These are phyloP conservation scores for Scaptomyza polygonia DNA, from an alignment of 2,888 invertebrate genomes.

Conservation along the genomic window DNA sequence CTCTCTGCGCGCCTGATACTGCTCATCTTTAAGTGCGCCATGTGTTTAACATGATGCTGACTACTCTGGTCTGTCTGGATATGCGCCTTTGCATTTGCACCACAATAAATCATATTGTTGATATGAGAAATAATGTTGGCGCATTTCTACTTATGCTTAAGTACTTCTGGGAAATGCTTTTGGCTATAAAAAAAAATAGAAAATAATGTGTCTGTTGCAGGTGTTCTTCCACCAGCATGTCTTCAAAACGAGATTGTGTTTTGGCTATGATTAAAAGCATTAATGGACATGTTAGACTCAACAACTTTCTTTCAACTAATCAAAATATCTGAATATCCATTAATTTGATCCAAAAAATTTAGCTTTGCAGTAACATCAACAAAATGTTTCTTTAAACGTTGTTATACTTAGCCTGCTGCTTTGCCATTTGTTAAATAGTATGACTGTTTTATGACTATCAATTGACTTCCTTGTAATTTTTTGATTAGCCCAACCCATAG, in stretches of 20 bases:
- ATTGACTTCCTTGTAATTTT: constrained; percentile 37
- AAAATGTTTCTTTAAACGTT: constrained; percentile 8
- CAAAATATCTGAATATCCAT: background rate
- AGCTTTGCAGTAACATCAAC: too few relatives aligned
- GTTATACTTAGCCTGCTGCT: background rate
- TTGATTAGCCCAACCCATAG: constrained; percentile 48
- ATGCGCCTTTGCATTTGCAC: constrained; percentile 56
- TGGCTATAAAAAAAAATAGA: constrained; percentile 28
- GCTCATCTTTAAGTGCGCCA: constrained; percentile 48
- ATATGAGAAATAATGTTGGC: constrained; percentile 41
- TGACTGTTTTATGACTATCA: constrained; percentile 21
- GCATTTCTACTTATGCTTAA: constrained; percentile 44
- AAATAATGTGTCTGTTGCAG: constrained; percentile 32
- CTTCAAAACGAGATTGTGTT: constrained; percentile 5
- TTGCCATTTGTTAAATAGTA: constrained; percentile 22
- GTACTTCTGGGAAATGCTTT: constrained; percentile 51
- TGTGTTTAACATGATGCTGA: constrained; percentile 67
- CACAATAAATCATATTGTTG: constrained; percentile 69
- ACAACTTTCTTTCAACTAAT: constrained; percentile 32
- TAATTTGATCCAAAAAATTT: too few relatives aligned
- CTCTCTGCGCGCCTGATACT: background rate
- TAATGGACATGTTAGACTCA: constrained; percentile 20
- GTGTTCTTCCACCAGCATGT: constrained; percentile 38
- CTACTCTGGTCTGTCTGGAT: constrained; percentile 36
- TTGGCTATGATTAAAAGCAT: constrained; percentile 15